Base-by-base conservation (phyloP, 2,888 invertebrate genomes). In the Agrotis ipsilon region DNA sequence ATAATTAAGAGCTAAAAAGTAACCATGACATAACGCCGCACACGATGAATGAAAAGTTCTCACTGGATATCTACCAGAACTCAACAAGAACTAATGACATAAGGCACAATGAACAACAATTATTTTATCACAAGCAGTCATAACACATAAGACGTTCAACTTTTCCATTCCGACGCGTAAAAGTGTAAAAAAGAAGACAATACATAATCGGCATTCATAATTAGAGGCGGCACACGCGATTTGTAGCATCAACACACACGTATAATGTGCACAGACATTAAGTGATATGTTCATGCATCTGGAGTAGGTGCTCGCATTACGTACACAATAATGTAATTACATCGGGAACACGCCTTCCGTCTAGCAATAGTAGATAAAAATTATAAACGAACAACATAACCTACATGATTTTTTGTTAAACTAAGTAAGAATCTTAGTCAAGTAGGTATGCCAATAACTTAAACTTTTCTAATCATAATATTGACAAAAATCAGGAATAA, bases 141-240 rank as follows among this genome's bases (percentile, higher is more conserved):
- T 90, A 88, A 86, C 87, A 89, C 89, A 86, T 88, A 87, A 92
- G 89, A 90, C 92, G 86, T 92, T 93, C 92, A 92, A 93, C 94
- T 94, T 93, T 94, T 94, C 92, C 92, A 93, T 92, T 93, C 89
- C 90, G 88, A 89, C 86, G 91, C 91, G 89, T 89, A 89, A 88
- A 90, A 88, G 88, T 89, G 78, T 90, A 90, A 92, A 93, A 93
- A 93, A 90, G 78, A 83, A 90, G 87, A 93, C 93, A 93, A 93
- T 93, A 91, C 91, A 90, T 92, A 91, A 91, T 90, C 89, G 89
- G 84, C 85, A 86, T 84, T 77, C 76, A 86, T 91, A 93, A 94
- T 93, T 92, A 92, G 84, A 85, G 77, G 72, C 32, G 81, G 74
- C 80, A 87, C 93, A 92, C 93, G 93, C 93, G 87, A 93, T 60